Evolutionary conservation across 2,797 vertebrate species (phyloP).

Genomic region (Agapornis canus): DNA sequence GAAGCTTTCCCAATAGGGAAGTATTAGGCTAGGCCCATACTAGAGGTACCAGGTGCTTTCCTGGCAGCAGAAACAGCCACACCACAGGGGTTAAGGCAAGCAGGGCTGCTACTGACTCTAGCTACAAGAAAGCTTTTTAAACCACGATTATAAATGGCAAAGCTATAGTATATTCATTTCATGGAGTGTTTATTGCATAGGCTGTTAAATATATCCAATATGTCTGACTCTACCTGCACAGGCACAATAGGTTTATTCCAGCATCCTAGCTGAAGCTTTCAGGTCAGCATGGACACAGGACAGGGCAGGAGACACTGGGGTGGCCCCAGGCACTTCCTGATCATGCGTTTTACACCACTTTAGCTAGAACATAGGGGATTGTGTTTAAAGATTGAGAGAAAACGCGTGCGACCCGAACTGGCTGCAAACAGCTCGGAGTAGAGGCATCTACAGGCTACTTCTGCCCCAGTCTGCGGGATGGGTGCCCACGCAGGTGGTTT

Average conservation of each 20-base stretch:
- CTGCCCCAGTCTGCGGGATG: accelerated
- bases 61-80: not conserved
- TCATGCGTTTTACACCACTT: accelerated
- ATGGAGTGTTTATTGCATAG: not conserved
- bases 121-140: not conserved
- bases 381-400: not conserved
- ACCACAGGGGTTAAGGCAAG: not conserved
- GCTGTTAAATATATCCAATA: not conserved
- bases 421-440: not conserved
- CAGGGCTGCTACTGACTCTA: not conserved
- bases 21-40: too few species aligned
- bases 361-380: not conserved
- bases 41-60: not conserved
- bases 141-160: not conserved
- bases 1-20: not conserved
- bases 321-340: not conserved
- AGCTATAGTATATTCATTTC: not conserved
- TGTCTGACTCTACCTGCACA: not conserved
- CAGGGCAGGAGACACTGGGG: not conserved
- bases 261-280: not conserved
- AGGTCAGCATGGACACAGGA: not conserved
- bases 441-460: accelerated
- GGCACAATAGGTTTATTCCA: not conserved
- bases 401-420: not conserved
- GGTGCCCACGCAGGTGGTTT: accelerated